phyloP scores from a whole-genome alignment of 2,888 invertebrate species.

The Perithous albicinctus region DNA sequence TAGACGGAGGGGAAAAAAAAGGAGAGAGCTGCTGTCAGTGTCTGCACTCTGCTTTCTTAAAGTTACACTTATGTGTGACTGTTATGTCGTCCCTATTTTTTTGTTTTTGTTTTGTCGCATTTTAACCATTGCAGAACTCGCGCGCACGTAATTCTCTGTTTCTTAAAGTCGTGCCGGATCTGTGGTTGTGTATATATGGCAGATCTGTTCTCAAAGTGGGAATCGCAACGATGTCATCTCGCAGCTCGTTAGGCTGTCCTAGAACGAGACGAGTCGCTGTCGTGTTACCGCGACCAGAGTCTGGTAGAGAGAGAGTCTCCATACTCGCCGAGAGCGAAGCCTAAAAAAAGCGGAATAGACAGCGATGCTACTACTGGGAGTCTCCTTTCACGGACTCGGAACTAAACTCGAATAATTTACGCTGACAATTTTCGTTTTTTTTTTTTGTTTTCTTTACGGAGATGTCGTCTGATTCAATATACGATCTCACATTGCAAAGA shows the following conservation, averaged over 20 bases:
- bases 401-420: slow-evolving; percentile 28
- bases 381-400: slow-evolving; percentile 53
- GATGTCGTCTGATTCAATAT: background rate
- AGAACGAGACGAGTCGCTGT: slow-evolving; percentile 75
- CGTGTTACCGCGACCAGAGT: slow-evolving; percentile 39
- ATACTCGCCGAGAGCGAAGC: slow-evolving; percentile 36
- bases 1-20: slow-evolving; percentile 31
- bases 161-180: slow-evolving; percentile 13
- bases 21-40: slow-evolving; percentile 22
- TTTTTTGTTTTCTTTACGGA: background rate
- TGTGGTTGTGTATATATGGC: background rate
- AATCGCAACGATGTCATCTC: slow-evolving; percentile 77
- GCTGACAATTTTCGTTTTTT: slow-evolving; percentile 17
- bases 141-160: slow-evolving; percentile 51
- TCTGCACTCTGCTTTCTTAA: slow-evolving; percentile 8
- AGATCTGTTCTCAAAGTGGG: slow-evolving; percentile 69
- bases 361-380: slow-evolving; percentile 28
- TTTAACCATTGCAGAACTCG: slow-evolving; percentile 41
- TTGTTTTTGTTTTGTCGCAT: slow-evolving; percentile 13
- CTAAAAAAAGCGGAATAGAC: slow-evolving; percentile 16
- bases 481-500: background rate
- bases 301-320: slow-evolving; percentile 51
- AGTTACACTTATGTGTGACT: slow-evolving; percentile 9
- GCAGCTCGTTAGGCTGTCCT: slow-evolving; percentile 77
- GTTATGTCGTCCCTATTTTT: slow-evolving; percentile 7